phyloP scores from a whole-genome alignment of 1,140 invertebrate genomes.

The Stegodyphus mimosarum region DNA sequence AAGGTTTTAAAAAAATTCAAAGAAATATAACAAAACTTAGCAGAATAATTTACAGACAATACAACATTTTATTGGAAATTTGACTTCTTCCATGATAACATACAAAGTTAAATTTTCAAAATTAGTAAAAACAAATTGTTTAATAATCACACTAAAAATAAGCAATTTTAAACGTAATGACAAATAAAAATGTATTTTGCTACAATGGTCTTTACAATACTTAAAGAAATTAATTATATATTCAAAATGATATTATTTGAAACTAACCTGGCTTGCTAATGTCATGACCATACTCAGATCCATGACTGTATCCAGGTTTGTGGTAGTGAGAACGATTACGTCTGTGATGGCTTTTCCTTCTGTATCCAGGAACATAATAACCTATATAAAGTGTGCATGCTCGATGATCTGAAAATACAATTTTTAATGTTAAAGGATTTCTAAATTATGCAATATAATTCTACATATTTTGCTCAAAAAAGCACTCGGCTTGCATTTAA shows the following conservation, averaged over 20 bases:
- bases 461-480: neutral
- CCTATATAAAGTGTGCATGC: slow-evolving; percentile 89
- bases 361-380: slow-evolving; percentile 77
- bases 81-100: neutral
- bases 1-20: no score
- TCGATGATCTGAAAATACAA: slow-evolving; percentile 77
- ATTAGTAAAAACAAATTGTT: neutral
- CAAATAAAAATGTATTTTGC: neutral
- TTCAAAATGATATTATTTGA: neutral
- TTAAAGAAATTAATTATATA: neutral
- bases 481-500: neutral
- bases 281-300: slow-evolving; percentile 16
- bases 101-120: slow-evolving; percentile 1
- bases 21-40: no score
- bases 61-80: neutral
- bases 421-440: neutral
- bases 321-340: slow-evolving; percentile 77
- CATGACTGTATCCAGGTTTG: slow-evolving; percentile 66
- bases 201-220: neutral
- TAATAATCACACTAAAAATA: neutral
- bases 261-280: slow-evolving; percentile 65
- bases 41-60: no score
- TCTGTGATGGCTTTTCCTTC: slow-evolving; percentile 66
- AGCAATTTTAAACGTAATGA: neutral
- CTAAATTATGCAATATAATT: neutral